Conservation (phyloP, 2,797 vertebrate species). For the Pelobates cultripes region DNA sequence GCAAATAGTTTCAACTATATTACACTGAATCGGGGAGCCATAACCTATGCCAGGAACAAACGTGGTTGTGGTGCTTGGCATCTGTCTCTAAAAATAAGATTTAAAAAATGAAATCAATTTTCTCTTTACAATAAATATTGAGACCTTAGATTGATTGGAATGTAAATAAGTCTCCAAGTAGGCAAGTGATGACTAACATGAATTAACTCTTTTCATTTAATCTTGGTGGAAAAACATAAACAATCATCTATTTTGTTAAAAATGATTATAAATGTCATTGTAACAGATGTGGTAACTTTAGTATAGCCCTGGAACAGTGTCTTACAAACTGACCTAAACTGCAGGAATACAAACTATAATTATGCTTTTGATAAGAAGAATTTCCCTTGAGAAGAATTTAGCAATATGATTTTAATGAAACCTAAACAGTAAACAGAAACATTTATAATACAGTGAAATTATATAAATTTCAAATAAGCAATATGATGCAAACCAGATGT, state of each 20-base stretch:
- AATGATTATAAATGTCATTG: slow-evolving; percentile 5
- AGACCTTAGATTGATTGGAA: background rate
- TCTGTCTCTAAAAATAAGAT: no score
- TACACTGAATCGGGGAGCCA: no score
- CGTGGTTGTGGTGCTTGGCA: no score
- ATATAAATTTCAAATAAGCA: no score
- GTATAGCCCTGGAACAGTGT: background rate
- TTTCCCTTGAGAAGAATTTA: slow-evolving; percentile 13
- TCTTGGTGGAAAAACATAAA: background rate
- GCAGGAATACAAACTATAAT: slow-evolving; percentile 19
- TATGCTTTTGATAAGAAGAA: slow-evolving; percentile 12
- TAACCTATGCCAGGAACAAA: no score
- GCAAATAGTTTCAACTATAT: no score
- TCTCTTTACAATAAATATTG: background rate
- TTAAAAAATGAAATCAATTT: no score
- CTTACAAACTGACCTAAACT: slow-evolving; percentile 25
- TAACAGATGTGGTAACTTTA: slow-evolving; percentile 13
- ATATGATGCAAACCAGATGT: background rate
- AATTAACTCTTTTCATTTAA: background rate
- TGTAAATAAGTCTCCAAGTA: background rate
- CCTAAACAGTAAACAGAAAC: slow-evolving; percentile 1
- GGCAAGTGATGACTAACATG: background rate
- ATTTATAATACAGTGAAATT: slow-evolving; percentile 2
- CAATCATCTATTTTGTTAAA: background rate
- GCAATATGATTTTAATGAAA: slow-evolving; percentile 18